Percentiles rank a stretch among this genome's conserved stretches.
phyloP scores from a whole-genome alignment of 2,113 vertebrate species.

The Argyrosomus japonicus region DNA sequence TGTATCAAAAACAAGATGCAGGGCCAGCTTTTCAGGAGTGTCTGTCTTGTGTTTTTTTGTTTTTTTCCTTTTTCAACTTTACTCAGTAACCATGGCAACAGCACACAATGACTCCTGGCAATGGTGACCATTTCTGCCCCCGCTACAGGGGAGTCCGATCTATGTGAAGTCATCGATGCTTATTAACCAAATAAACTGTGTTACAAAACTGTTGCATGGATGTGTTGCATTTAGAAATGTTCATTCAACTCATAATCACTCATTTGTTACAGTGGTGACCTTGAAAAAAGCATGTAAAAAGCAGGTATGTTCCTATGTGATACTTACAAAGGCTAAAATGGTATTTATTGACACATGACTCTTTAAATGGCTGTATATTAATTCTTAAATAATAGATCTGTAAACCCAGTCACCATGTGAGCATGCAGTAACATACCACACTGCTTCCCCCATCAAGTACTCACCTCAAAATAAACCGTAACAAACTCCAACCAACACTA shows the following conservation, averaged over 20 bases:
- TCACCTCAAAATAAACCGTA: slow-evolving; percentile 40
- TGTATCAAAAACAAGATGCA: slow-evolving; percentile 48
- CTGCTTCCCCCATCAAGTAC: slow-evolving; percentile 45
- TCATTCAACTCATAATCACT: slow-evolving; percentile 14
- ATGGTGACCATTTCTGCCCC: not conserved
- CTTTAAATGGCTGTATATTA: slow-evolving; percentile 66
- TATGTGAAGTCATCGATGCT: slow-evolving; percentile 21
- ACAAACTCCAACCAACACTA: slow-evolving; percentile 37
- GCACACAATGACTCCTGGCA: slow-evolving; percentile 39
- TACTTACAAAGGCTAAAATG: slow-evolving; percentile 79
- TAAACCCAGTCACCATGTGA: slow-evolving; percentile 55
- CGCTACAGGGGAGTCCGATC: slow-evolving; percentile 2
- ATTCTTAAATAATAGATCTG: slow-evolving; percentile 45
- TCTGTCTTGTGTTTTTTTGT: fast-evolving
- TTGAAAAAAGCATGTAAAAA: slow-evolving; percentile 15
- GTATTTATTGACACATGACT: slow-evolving; percentile 78
- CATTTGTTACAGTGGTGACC: slow-evolving; percentile 37
- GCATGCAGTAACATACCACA: slow-evolving; percentile 46
- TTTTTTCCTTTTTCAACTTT: slow-evolving; percentile 17
- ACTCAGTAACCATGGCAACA: slow-evolving; percentile 45
- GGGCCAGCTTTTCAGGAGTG: slow-evolving; percentile 2
- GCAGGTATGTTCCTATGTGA: slow-evolving; percentile 50
- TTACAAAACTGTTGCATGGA: slow-evolving; percentile 33
- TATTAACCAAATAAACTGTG: not conserved
- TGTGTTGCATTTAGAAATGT: slow-evolving; percentile 66